Conservation (phyloP, 2,888 invertebrate species). For the Agonopterix subpropinquella region DNA sequence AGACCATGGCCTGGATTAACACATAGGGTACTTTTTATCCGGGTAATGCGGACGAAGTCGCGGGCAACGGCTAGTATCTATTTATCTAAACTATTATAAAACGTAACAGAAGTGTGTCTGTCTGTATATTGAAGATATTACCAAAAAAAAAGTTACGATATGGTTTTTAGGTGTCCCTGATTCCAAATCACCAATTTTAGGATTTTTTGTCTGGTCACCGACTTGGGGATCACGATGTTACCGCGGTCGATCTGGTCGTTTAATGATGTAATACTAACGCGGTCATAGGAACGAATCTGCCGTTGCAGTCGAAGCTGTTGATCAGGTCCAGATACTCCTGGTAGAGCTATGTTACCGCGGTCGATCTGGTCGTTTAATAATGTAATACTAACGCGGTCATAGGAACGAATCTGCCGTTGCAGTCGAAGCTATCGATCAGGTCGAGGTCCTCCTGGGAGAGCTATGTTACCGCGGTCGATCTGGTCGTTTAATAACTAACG, state of each 20-base stretch:
- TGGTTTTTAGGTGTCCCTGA: too few species aligned
- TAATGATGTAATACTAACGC: conserved; percentile 59
- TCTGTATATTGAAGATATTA: too few species aligned
- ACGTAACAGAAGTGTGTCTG: too few species aligned
- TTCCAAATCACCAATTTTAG: too few species aligned
- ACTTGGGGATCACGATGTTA: too few species aligned
- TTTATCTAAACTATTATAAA: too few species aligned
- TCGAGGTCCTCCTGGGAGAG: conserved; percentile 79
- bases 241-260: not conserved
- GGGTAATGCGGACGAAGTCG: too few species aligned
- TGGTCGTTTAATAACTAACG: conserved; percentile 52
- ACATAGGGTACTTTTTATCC: too few species aligned
- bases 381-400: conserved; percentile 74
- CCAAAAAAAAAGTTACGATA: too few species aligned
- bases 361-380: not conserved
- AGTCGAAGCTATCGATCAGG: conserved; percentile 81
- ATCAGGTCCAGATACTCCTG: conserved; percentile 80
- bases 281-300: conserved; percentile 78
- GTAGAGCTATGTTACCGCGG: conserved; percentile 45
- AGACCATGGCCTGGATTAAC: too few species aligned
- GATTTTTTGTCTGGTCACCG: too few species aligned
- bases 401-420: conserved; percentile 81
- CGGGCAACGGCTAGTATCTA: too few species aligned
- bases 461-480: conserved; percentile 20
- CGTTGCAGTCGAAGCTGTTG: conserved; percentile 84